Evolutionary conservation across 2,888 invertebrate genomes (phyloP), one percentile per base, ranked within the genome.

Genomic region (Ellobium chinense): DNA sequence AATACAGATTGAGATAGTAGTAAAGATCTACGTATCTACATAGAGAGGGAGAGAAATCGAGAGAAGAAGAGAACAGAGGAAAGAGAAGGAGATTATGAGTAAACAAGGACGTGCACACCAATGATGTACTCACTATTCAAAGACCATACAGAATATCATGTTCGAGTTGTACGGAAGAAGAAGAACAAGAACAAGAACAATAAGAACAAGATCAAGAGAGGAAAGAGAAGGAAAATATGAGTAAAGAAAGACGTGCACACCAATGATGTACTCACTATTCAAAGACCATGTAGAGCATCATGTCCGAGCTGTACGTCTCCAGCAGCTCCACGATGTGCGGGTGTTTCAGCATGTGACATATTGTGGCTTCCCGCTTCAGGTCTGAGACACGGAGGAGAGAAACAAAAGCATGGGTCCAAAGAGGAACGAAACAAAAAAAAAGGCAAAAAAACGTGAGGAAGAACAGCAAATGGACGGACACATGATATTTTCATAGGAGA

Each of bases 241-340:
- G 39, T 39, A 65, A 34, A 63, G 27, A 54, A 24, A 74, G 31
- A 7, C 12, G 27, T 7, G n/a, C 60, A 60, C 7, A 24, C 60
- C 7, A 27, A 60, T 27, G 7, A 7, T n/a, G 60, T 93, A 97
- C 98, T 97, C 95, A 99, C 98, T 97, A 98, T 95, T 99, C 99
- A 94, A 99, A 99, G 85, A 99, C 98, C 99, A 99, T 99, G 93
- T 99, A 99, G 31, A 99, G 95, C 97, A 98, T 98, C 89, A 98
- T 98, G 94, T 99, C 99, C 5, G 98, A 98, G 92, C 98, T 98
- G 95, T 99, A 99, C 0, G 99, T 99, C 94, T 99, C 99, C 88
- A 99, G 94, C 78, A 99, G 95, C 94, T 99, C 99, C 88, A 99
- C 99, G 89, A 99, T 99, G 94, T 99, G 99, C 4, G 98, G 98